These are phyloP conservation scores for Scolopax rusticola DNA, from an alignment of 2,797 vertebrate species.

Conservation along the genomic window DNA sequence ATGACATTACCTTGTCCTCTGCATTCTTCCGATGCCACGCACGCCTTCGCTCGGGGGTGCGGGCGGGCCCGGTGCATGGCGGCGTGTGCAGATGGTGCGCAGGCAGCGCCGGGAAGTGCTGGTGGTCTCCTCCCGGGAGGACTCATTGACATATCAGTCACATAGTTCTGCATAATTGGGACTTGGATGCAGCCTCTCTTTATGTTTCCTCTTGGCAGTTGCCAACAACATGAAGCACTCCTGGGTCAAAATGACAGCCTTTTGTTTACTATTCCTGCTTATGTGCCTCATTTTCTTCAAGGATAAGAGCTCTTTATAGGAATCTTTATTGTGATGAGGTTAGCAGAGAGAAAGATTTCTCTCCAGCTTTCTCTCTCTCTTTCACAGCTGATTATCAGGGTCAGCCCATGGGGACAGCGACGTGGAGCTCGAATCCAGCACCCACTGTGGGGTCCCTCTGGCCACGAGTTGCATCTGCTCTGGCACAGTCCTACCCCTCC, in stretches of 20 bases:
- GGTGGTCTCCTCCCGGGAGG: slow-evolving; percentile 58
- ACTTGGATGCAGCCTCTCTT: slow-evolving; percentile 56
- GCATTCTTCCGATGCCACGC: slow-evolving; percentile 71
- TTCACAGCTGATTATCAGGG: slow-evolving; percentile 63
- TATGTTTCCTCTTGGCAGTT: slow-evolving; percentile 67
- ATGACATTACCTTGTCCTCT: slow-evolving; percentile 84
- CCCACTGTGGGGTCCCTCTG: neutral
- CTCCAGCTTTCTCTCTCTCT: slow-evolving; percentile 60
- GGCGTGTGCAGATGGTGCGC: slow-evolving; percentile 1
- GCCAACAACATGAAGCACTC: slow-evolving; percentile 64
- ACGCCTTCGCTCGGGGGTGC: slow-evolving; percentile 54
- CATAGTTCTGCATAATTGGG: slow-evolving; percentile 62
- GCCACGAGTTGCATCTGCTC: neutral
- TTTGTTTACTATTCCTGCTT: slow-evolving; percentile 72
- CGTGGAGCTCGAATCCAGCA: neutral
- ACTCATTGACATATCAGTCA: slow-evolving; percentile 59
- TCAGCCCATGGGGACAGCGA: neutral
- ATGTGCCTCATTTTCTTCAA: slow-evolving; percentile 72
- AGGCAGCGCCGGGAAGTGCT: slow-evolving; percentile 31
- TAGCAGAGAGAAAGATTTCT: slow-evolving; percentile 61
- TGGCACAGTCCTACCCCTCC: neutral
- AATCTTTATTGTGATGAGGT: slow-evolving; percentile 71
- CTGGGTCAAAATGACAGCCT: slow-evolving; percentile 65
- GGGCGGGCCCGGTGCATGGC: slow-evolving; percentile 39
- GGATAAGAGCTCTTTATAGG: slow-evolving; percentile 73